Conservation (phyloP, 2,113 vertebrate species). For the Alaudala cheleensis region DNA sequence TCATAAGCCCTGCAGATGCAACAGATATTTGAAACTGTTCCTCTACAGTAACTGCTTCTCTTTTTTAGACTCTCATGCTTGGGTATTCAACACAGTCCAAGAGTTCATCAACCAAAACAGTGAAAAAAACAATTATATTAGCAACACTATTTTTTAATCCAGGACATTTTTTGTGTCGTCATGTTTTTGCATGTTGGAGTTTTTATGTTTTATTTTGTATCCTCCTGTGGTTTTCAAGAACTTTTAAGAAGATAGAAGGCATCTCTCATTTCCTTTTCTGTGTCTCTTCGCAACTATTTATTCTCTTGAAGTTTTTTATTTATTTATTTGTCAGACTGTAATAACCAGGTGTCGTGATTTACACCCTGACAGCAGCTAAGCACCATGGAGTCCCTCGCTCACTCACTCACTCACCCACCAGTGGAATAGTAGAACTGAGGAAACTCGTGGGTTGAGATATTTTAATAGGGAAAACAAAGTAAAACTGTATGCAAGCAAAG, state of each 20-base stretch:
- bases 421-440: background rate
- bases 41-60: background rate
- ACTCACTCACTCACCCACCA: background rate
- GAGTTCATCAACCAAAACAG: background rate
- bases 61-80: background rate
- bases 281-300: background rate
- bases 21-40: background rate
- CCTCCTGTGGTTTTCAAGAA: background rate
- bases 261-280: background rate
- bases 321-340: background rate
- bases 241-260: background rate
- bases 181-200: background rate
- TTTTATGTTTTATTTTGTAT: background rate
- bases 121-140: background rate
- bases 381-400: background rate
- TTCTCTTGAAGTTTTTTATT: background rate
- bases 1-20: background rate
- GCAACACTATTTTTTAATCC: background rate
- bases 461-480: background rate
- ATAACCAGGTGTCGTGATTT: background rate
- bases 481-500: background rate
- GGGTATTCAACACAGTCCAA: background rate
- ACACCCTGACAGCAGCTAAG: background rate
- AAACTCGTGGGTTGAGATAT: background rate
- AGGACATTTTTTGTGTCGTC: background rate